Conservation (phyloP, 2,888 invertebrate genomes). For the Campoletis raptor region DNA sequence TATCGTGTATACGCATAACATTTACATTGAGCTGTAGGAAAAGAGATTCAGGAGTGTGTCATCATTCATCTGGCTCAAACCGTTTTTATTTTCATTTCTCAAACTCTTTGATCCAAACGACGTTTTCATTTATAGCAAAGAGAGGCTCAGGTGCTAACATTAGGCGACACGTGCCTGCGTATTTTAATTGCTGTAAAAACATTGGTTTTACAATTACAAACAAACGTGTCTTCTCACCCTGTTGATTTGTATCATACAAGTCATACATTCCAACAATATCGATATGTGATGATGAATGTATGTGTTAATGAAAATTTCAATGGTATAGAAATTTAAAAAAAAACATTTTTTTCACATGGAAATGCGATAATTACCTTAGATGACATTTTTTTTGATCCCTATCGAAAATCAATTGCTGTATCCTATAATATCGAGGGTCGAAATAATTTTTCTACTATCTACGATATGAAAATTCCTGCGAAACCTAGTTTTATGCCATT, state of each 20-base stretch:
- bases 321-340: background rate
- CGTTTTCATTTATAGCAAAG: conserved; percentile 42
- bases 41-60: conserved; percentile 47
- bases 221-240: conserved; percentile 8
- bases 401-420: background rate
- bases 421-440: background rate
- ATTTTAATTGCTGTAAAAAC: conserved; percentile 58
- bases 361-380: background rate
- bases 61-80: conserved; percentile 51
- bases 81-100: conserved; percentile 19
- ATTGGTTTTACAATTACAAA: conserved; percentile 24
- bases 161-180: conserved; percentile 69
- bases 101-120: conserved; percentile 66
- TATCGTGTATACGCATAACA: conserved; percentile 58
- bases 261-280: background rate
- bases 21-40: conserved; percentile 51
- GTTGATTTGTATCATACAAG: conserved; percentile 28
- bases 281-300: conserved; percentile 39
- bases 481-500: background rate
- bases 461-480: background rate
- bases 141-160: conserved; percentile 69
- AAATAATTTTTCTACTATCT: background rate
- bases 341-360: background rate
- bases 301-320: conserved; percentile 35
- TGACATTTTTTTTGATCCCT: background rate